These are phyloP conservation scores for Disparrhopalites patrizii DNA, from an alignment of 2,888 invertebrate genomes.

Conservation along the genomic window DNA sequence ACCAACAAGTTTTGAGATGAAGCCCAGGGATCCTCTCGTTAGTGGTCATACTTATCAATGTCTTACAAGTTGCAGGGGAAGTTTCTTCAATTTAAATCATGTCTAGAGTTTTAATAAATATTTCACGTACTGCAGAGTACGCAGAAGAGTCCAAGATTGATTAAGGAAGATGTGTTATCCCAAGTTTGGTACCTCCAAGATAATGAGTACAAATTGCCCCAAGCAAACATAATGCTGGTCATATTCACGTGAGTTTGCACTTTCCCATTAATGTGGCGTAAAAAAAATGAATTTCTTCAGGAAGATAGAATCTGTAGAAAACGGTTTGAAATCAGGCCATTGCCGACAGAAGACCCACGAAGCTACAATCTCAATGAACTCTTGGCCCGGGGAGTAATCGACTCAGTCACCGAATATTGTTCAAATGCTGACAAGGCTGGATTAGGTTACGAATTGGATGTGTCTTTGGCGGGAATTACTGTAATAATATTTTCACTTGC, in stretches of 20 bases:
- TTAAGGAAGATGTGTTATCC: conserved; percentile 73
- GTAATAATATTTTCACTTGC: not conserved
- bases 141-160: conserved; percentile 51
- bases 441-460: conserved; percentile 52
- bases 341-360: conserved; percentile 79
- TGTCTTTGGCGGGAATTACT: not conserved
- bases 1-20: conserved; percentile 71
- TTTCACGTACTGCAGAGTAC: not conserved
- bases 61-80: no score
- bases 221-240: conserved; percentile 74
- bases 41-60: no score
- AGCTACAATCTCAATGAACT: conserved; percentile 77
- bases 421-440: conserved; percentile 92
- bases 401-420: conserved; percentile 84
- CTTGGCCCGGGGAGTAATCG: conserved; percentile 75
- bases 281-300: no score
- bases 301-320: no score
- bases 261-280: not conserved
- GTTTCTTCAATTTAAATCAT: no score
- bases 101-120: no score
- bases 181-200: conserved; percentile 94
- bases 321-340: conserved; percentile 34
- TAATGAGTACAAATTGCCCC: conserved; percentile 81
- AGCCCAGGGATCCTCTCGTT: conserved; percentile 60
- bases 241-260: conserved; percentile 62